These are phyloP conservation scores for Clunio marinus DNA, from an alignment of 2,888 invertebrate species.

Conservation along the genomic window DNA sequence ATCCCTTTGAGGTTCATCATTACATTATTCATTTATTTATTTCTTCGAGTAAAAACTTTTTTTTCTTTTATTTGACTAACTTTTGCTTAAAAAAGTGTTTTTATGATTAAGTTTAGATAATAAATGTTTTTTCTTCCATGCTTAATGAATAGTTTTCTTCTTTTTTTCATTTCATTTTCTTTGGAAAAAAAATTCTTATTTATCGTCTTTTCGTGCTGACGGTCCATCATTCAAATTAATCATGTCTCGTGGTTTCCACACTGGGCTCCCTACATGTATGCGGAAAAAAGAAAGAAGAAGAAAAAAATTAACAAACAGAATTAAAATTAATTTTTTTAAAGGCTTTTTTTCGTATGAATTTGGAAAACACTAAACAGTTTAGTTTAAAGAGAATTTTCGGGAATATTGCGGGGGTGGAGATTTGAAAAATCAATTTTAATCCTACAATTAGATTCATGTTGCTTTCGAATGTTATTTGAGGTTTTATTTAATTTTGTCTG, in stretches of 20 bases:
- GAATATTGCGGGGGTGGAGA: not conserved
- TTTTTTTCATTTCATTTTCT: slow-evolving; percentile 39
- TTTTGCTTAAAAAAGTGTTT: slow-evolving; percentile 37
- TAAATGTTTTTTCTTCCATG: slow-evolving; percentile 35
- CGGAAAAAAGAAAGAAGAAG: slow-evolving; percentile 49
- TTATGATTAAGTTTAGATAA: slow-evolving; percentile 22
- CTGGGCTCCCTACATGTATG: slow-evolving; percentile 79
- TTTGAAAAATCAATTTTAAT: not conserved
- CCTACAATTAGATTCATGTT: not conserved
- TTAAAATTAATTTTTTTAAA: slow-evolving; percentile 39
- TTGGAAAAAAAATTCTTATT: slow-evolving; percentile 42
- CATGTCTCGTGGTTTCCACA: slow-evolving; percentile 96
- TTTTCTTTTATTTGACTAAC: slow-evolving; percentile 32
- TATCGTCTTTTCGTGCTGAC: slow-evolving; percentile 54
- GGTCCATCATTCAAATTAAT: slow-evolving; percentile 58
- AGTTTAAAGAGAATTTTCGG: not conserved
- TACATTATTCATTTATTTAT: slow-evolving; percentile 7
- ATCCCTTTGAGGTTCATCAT: slow-evolving; percentile 30
- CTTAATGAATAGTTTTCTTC: slow-evolving; percentile 26
- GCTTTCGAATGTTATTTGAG: not conserved
- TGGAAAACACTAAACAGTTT: no score
- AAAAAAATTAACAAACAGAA: slow-evolving; percentile 39
- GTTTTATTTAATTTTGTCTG: slow-evolving; percentile 6
- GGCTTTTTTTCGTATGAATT: not conserved
- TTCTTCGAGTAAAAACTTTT: slow-evolving; percentile 35